Conservation (phyloP, 2,113 vertebrate genomes). For the Heteronetta atricapilla region DNA sequence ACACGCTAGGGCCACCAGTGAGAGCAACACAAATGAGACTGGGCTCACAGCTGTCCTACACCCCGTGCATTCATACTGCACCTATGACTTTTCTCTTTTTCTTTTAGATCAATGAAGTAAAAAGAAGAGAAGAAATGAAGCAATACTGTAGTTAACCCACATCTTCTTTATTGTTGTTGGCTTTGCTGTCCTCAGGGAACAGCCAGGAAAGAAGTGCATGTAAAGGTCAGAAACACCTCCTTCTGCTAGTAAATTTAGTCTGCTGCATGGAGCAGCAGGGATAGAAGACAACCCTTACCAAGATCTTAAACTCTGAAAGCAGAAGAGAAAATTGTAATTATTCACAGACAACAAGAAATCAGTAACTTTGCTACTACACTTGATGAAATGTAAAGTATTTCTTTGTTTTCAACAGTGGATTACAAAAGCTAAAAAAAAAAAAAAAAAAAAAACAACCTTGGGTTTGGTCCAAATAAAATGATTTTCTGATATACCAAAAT, state of each 20-base stretch:
- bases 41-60: not conserved
- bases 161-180: not conserved
- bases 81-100: not conserved
- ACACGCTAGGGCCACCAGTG: rapidly evolving
- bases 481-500: not conserved
- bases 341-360: not conserved
- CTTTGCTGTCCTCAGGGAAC: not conserved
- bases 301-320: not conserved
- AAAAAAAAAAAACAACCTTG: not conserved
- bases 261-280: not conserved
- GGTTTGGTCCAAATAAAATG: not conserved
- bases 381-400: not conserved
- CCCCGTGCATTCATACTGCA: not conserved
- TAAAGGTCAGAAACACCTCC: not conserved
- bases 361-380: not conserved
- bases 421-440: not conserved
- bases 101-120: not conserved
- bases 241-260: not conserved
- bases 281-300: not conserved
- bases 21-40: not conserved
- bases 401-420: not conserved
- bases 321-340: not conserved
- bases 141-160: not conserved
- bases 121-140: not conserved
- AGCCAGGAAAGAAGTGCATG: not conserved